phyloP scores from a whole-genome alignment of 2,113 vertebrate species.

The Buteo buteo region DNA sequence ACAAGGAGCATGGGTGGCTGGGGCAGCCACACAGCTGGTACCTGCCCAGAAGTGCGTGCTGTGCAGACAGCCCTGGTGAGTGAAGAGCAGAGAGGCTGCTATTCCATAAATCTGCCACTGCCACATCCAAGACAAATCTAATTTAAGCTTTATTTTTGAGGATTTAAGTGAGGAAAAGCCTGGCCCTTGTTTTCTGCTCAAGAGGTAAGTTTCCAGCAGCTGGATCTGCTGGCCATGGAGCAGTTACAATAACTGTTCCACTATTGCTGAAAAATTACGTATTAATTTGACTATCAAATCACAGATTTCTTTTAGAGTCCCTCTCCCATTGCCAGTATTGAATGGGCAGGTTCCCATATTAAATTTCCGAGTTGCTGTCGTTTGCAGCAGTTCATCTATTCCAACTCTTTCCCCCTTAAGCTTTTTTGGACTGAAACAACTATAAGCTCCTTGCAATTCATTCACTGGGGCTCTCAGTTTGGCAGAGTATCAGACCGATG shows the following conservation, averaged over 20 bases:
- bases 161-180: neutral
- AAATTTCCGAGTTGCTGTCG: neutral
- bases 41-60: neutral
- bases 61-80: neutral
- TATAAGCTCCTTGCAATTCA: neutral
- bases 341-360: neutral
- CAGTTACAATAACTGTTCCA: neutral
- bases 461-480: conserved; percentile 5
- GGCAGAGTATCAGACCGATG: neutral
- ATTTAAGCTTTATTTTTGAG: neutral
- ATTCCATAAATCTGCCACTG: neutral
- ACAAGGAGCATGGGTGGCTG: neutral
- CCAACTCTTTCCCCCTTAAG: neutral
- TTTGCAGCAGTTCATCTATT: neutral
- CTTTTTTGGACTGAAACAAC: neutral
- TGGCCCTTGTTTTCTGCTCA: neutral
- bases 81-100: neutral
- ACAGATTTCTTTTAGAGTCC: neutral
- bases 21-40: neutral
- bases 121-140: neutral
- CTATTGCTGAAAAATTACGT: neutral
- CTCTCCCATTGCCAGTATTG: neutral
- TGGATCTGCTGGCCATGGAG: neutral
- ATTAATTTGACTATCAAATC: neutral
- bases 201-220: neutral